Evolutionary conservation across 2,113 vertebrate genomes (phyloP).

Genomic region (Odontophorus gujanensis): DNA sequence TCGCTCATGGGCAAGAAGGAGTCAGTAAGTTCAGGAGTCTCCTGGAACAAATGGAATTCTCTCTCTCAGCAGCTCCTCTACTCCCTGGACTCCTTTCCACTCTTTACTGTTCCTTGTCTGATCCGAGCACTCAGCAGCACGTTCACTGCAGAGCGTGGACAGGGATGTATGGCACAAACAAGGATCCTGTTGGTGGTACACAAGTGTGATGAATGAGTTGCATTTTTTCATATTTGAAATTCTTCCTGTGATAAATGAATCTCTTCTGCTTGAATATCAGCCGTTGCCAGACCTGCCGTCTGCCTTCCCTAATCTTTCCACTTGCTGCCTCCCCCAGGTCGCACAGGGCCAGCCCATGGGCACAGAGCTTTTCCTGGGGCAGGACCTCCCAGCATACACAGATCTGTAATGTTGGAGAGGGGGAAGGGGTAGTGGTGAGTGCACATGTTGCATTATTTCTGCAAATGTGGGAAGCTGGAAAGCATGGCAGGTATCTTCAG

Average conservation of each 20-base stretch:
- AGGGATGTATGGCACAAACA: too few species aligned
- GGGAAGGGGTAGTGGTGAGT: background rate
- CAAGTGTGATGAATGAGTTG: background rate
- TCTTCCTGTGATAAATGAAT: background rate
- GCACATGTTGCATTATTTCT: background rate
- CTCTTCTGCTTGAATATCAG: background rate
- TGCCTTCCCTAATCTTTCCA: background rate
- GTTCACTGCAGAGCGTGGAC: background rate
- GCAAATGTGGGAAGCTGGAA: background rate
- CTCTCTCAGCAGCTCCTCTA: background rate
- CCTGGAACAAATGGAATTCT: background rate
- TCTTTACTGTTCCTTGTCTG: background rate
- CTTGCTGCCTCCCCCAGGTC: background rate
- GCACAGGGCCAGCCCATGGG: background rate
- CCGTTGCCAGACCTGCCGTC: background rate
- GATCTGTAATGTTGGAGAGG: background rate
- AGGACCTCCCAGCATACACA: background rate
- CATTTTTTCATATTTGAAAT: background rate
- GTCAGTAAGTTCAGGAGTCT: background rate
- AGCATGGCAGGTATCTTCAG: background rate
- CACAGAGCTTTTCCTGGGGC: fast-evolving
- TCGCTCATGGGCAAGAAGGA: background rate
- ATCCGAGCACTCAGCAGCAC: fast-evolving
- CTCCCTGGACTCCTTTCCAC: background rate
- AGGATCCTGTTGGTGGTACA: background rate